phyloP scores from a whole-genome alignment of 2,113 vertebrate genomes.

The Amphilophus citrinellus region DNA sequence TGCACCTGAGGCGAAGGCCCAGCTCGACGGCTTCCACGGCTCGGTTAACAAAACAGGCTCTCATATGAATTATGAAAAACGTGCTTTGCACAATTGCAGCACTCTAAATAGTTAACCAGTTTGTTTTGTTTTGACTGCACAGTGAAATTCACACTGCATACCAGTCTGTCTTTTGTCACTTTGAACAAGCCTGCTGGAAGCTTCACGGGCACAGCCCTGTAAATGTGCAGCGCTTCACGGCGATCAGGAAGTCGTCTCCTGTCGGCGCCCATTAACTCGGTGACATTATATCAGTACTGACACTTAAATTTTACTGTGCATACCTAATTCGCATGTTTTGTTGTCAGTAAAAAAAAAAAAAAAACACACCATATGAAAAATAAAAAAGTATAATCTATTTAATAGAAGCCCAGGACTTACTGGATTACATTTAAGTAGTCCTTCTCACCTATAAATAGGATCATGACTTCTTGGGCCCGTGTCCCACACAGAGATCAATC shows the following conservation, averaged over 20 bases:
- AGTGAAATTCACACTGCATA: background rate
- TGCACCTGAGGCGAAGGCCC: background rate
- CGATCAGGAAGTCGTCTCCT: conserved; percentile 4
- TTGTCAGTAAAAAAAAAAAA: no score
- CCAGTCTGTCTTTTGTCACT: background rate
- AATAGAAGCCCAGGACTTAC: background rate
- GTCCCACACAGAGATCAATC: conserved; percentile 8
- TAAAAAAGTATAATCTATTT: background rate
- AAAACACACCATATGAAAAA: background rate
- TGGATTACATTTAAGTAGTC: conserved; percentile 22
- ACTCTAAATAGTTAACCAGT: background rate
- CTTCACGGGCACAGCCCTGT: background rate
- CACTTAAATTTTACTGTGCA: background rate
- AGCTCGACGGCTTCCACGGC: background rate
- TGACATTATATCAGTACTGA: background rate
- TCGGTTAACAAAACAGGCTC: background rate
- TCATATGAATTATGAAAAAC: conserved; percentile 14
- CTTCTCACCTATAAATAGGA: conserved; percentile 17
- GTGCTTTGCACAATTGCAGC: background rate
- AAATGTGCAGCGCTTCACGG: background rate
- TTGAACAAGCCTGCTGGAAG: background rate
- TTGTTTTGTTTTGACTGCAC: background rate
- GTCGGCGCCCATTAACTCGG: background rate
- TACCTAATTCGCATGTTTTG: background rate
- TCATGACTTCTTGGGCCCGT: background rate